Conservation (phyloP, 2,888 invertebrate species). For the Tryphoninae sp. region DNA sequence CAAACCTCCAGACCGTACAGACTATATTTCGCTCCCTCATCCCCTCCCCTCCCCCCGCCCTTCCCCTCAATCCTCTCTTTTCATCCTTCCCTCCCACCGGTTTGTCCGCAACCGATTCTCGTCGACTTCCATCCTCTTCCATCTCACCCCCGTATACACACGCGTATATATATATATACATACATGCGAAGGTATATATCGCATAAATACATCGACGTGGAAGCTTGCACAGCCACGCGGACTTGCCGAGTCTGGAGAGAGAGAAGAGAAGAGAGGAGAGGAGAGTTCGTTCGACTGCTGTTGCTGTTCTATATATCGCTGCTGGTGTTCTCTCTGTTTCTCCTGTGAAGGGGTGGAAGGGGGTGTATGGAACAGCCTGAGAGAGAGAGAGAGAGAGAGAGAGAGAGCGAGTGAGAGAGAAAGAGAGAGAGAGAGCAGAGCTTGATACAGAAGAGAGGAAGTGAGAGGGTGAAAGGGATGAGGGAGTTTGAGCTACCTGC, state of each 20-base stretch:
- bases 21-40: slow-evolving; percentile 55
- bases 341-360: slow-evolving; percentile 22
- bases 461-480: slow-evolving; percentile 27
- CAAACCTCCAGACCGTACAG: slow-evolving; percentile 52
- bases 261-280: slow-evolving; percentile 3
- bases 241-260: slow-evolving; percentile 30
- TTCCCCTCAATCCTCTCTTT: slow-evolving; percentile 23
- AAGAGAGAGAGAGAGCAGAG: neutral
- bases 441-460: slow-evolving; percentile 21
- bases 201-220: slow-evolving; percentile 56
- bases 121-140: slow-evolving; percentile 49
- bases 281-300: slow-evolving; percentile 50
- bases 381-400: slow-evolving; percentile 17
- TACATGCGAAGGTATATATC: slow-evolving; percentile 15
- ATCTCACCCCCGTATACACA: slow-evolving; percentile 41
- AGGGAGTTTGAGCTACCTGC: slow-evolving; percentile 66
- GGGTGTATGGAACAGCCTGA: slow-evolving; percentile 8
- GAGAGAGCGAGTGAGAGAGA: slow-evolving; percentile 22
- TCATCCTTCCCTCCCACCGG: slow-evolving; percentile 19
- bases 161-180: slow-evolving; percentile 13
- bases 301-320: slow-evolving; percentile 46
- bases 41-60: slow-evolving; percentile 15
- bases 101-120: slow-evolving; percentile 37
- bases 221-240: slow-evolving; percentile 58
- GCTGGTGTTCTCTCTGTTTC: slow-evolving; percentile 41